A percentile compares a stretch with the other conserved stretches of the same genome.
phyloP scores from a whole-genome alignment of 2,797 vertebrate species.

The Siniperca scherzeri region DNA sequence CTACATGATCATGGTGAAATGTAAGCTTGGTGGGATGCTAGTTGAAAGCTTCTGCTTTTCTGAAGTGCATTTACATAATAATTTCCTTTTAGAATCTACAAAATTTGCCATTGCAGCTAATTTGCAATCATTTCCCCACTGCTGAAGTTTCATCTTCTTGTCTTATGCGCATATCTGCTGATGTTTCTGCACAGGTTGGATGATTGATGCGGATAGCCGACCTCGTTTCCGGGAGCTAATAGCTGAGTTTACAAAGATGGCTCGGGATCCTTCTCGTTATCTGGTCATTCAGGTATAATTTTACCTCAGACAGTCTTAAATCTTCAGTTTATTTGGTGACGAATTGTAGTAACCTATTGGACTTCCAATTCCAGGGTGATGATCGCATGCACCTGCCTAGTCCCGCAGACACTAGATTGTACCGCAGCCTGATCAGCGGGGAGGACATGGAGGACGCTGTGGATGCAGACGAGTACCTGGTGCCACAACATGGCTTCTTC shows the following conservation, averaged over 20 bases:
- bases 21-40: slow-evolving; percentile 83
- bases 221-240: slow-evolving; percentile 96
- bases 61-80: not conserved
- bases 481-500: slow-evolving; percentile 96
- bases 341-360: not conserved
- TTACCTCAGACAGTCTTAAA: not conserved
- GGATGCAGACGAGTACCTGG: slow-evolving; percentile 95
- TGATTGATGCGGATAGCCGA: slow-evolving; percentile 98
- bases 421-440: slow-evolving; percentile 91
- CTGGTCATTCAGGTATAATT: slow-evolving; percentile 95
- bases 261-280: slow-evolving; percentile 96
- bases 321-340: not conserved
- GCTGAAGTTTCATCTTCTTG: slow-evolving; percentile 4
- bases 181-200: slow-evolving; percentile 90
- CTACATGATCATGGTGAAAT: slow-evolving; percentile 99
- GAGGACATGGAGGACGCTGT: slow-evolving; percentile 94
- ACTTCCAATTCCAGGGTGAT: slow-evolving; percentile 88
- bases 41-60: not conserved
- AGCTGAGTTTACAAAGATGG: slow-evolving; percentile 97
- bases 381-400: slow-evolving; percentile 95
- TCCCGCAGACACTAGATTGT: slow-evolving; percentile 92
- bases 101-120: not conserved
- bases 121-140: not conserved
- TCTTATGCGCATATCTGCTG: slow-evolving; percentile 19
- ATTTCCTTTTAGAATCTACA: not conserved